Evolutionary conservation across 2,113 vertebrate species (phyloP), one percentile per base, ranked within the genome.

Genomic region (Xenotilapia flavipinnis): DNA sequence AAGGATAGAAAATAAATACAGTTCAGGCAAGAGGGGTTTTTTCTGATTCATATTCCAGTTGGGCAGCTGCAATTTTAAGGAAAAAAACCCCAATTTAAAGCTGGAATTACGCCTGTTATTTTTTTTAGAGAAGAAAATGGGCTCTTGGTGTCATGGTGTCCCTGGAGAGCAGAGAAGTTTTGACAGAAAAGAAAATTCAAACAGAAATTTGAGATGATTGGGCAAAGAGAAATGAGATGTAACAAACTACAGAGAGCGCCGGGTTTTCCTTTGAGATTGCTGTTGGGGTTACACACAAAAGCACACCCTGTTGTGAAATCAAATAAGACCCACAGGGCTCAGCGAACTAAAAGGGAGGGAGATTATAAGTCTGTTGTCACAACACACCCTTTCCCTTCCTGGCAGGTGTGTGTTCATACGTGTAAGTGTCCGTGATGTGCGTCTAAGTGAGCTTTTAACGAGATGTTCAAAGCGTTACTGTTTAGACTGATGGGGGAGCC

Each of bases 331-430:
- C 86, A 65, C 70, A 83, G 87, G 87, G 81, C 88, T 94, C 85
- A 86, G 80, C 82, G 89, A 92, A 93, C 80, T 86, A 26, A 33
- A n/a, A 23, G 45, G 7, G 55, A 89, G 58, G 77, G 21, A 65
- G 82, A 91, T 92, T 90, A 93, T 84, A 58, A 86, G 81, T 51
- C 19, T 91, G 87, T 86, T 89, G 90, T 91, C 86, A 90, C 82
- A 92, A 91, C 84, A 95, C 87, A 94, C 90, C 90, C 87, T 94
- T 90, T 94, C 89, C 33, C 79, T 88, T 90, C 87, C 87, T 86
- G 84, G 81, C 86, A 91, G 86, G 83, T 89, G 85, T 85, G 83
- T 89, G 83, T 82, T 33, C 31, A 9, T 84, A 80, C 56, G 68
- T 89, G 65, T 70, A 54, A 26, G 87, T 88, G 84, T 91, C 45